Base-by-base conservation (phyloP, 2,888 invertebrate genomes). In the Nipponacmea schrenckii region DNA sequence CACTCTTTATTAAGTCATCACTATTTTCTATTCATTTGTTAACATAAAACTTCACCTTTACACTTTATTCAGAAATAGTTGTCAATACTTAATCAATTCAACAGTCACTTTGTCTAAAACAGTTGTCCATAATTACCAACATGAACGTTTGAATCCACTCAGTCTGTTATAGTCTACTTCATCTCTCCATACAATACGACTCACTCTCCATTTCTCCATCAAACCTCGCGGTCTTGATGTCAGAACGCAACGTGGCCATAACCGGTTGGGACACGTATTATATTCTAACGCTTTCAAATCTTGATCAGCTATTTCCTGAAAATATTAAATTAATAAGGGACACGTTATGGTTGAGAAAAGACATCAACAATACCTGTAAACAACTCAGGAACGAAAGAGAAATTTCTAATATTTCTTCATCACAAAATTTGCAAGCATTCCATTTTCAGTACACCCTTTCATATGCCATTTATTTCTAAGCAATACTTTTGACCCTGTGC, bases 101-200 rank as follows among this genome's bases (percentile, higher is more conserved):
- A 39, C 7, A 39, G 39, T 39, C 39, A 39, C 1, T 39, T 39
- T 39, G 39, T 39, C 39, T 39, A 10, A 39, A 5, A 7, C 31
- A 31, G 8, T 7, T 39, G 39, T 39, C 39, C 39, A 5, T 39
- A 8, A 1, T 83, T 75, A 87, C 97, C 98, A 98, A 91, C 94
- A 94, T n/a, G 97, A 96, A 87, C 97, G 91, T 88, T 96, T 96
- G 0, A 97, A 93, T 56, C 98, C 98, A 24, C 95, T 92, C 56
- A 98, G 88, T 89, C 95, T 94, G 89, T 97, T 98, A 89, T 97
- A 94, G 91, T 99, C 98, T 0, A 96, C 96, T 75, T 96, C 90
- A 85, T 95, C 92, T 75, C 98, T 92, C 92, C 95, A 99, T 7
- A 96, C 92, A 77, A 97, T 95, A 84, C 98, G 92, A 84, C 97